phyloP scores from a whole-genome alignment of 2,888 invertebrate species.

The Rhingia rostrata region DNA sequence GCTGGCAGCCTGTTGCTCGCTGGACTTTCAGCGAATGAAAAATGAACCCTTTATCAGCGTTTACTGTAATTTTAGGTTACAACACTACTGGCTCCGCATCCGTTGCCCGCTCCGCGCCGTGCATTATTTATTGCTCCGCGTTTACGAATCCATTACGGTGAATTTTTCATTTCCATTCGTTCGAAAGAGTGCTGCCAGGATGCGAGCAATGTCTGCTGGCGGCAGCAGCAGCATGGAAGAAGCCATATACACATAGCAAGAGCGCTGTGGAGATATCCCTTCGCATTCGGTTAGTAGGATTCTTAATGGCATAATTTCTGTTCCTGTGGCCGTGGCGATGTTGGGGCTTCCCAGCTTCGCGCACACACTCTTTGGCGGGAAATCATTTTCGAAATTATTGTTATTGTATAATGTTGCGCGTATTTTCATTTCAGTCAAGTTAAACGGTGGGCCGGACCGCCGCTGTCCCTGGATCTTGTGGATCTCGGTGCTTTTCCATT shows the following conservation, averaged over 20 bases:
- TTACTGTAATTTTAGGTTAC: constrained; percentile 82
- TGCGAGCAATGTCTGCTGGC: constrained; percentile 54
- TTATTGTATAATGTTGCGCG: constrained; percentile 67
- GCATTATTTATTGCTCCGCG: constrained; percentile 73
- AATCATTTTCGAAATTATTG: constrained; percentile 73
- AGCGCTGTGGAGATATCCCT: constrained; percentile 37
- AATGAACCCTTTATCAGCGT: constrained; percentile 83
- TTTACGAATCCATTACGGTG: constrained; percentile 74
- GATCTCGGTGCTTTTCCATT: constrained; percentile 56
- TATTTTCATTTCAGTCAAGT: constrained; percentile 70
- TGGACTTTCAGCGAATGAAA: constrained; percentile 78
- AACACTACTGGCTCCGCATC: constrained; percentile 70
- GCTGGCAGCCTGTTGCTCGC: constrained; percentile 63
- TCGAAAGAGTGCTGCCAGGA: constrained; percentile 53
- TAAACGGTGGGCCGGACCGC: constrained; percentile 68
- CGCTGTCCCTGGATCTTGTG: background rate
- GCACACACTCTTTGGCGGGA: constrained; percentile 58
- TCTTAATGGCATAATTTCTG: constrained; percentile 75
- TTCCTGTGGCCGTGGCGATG: constrained; percentile 52
- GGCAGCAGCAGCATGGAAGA: constrained; percentile 6
- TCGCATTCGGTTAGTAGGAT: constrained; percentile 71
- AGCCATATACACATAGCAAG: background rate
- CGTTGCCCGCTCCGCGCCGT: constrained; percentile 27
- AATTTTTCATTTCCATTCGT: constrained; percentile 69
- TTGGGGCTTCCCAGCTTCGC: constrained; percentile 57